Evolutionary conservation across 2,113 vertebrate species (phyloP).

Genomic region (Grantiella picta): DNA sequence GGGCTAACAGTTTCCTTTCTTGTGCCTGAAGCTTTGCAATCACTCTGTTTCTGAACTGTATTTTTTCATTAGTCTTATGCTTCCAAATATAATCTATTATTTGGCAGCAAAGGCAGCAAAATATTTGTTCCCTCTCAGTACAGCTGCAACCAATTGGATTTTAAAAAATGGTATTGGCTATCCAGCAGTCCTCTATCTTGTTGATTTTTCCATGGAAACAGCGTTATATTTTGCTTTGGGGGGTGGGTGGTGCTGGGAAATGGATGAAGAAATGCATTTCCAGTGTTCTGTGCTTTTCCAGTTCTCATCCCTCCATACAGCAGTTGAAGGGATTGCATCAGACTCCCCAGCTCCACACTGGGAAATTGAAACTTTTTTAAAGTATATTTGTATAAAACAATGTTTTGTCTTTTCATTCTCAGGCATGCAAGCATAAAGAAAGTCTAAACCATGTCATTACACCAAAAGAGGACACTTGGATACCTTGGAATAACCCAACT

Average conservation of each 20-base stretch:
- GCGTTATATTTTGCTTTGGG: neutral
- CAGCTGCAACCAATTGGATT: slow-evolving; percentile 66
- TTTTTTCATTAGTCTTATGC: slow-evolving; percentile 56
- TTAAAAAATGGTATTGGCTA: slow-evolving; percentile 41
- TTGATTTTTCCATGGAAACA: slow-evolving; percentile 51
- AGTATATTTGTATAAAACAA: neutral
- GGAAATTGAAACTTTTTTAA: neutral
- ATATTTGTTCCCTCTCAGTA: slow-evolving; percentile 62
- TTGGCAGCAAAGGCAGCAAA: slow-evolving; percentile 66
- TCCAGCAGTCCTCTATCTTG: slow-evolving; percentile 29
- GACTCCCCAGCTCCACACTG: neutral
- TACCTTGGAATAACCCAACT: neutral
- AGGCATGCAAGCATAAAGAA: neutral
- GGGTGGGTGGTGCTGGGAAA: neutral
- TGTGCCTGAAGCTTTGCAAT: slow-evolving; percentile 49
- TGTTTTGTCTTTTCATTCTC: neutral
- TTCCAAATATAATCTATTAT: slow-evolving; percentile 72
- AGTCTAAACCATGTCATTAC: neutral
- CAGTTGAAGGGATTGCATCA: neutral
- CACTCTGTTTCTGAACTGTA: slow-evolving; percentile 46
- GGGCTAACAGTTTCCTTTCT: slow-evolving; percentile 9
- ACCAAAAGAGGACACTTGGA: neutral
- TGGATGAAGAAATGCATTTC: neutral
- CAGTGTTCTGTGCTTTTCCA: neutral
- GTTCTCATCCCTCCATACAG: neutral